Evolutionary conservation across 2,113 vertebrate genomes (phyloP), one percentile per base, ranked within the genome.

Genomic region (Arvicanthis niloticus): DNA sequence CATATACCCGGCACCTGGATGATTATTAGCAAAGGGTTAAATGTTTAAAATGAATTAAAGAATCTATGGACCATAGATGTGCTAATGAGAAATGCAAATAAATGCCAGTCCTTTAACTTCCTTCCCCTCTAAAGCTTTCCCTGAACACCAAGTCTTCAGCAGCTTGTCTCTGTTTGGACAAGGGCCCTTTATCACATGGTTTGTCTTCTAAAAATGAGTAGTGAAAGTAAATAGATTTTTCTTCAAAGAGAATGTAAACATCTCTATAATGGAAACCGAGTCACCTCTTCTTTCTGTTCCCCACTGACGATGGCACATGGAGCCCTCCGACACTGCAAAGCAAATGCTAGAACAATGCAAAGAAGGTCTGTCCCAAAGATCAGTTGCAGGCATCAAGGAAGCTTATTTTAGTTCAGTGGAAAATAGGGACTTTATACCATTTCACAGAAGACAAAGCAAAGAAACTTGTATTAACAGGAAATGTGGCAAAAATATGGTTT

Each of bases 391-490:
- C 1, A 51, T 92, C 70, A 91, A 45, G n/a, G 60, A 94, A 16
- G 68, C 24, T 56, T 37, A 84, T 58, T 91, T 91, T 75, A 90
- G 31, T 40, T 93, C 56, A 94, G 31, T 51, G 45, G 76, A 51
- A 84, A 84, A 45, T 89, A 84, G n/a, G 51, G 26, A 72, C 53
- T 85, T 53, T 93, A 77, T 65, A 91, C 51, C 34, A 91, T 40
- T 95, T 58, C 58, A 42, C 40, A 93, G 60, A 95, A 89, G 62
- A 76, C 45, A 96, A 68, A 92, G 37, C 16, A 81, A 37, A 96
- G 77, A 94, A 37, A 58, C 16, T 68, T 51, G 51, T 22, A 13
- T 78, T 94, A 29, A 13, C 53, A 48, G 67, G 7, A 3, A 89
- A 11, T 78, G 65, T 8, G 75, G 17, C 24, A 56, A 29, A 24